A percentile compares a stretch with the other conserved stretches of the same genome.
Evolutionary conservation across 2,113 vertebrate genomes (phyloP).

Genomic region (Corydoras sp.): DNA sequence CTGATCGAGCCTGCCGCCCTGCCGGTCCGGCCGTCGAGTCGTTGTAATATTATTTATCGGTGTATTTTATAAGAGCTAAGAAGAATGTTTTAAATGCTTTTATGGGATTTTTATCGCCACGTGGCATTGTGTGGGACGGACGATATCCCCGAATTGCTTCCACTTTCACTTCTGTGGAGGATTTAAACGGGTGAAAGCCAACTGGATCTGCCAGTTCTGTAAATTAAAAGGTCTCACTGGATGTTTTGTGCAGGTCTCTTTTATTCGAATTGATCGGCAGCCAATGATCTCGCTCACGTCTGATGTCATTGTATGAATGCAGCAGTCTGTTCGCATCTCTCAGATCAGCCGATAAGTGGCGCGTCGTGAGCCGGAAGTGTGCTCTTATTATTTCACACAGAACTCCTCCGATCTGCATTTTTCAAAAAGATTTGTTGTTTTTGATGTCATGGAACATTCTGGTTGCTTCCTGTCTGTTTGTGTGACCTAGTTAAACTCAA

Average conservation of each 20-base stretch:
- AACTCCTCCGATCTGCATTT: slow-evolving; percentile 17
- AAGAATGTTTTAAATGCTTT: not conserved
- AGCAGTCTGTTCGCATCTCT: too few species aligned
- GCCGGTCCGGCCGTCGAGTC: not conserved
- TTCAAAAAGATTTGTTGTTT: slow-evolving; percentile 14
- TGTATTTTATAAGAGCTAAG: too few species aligned
- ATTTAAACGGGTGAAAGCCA: too few species aligned
- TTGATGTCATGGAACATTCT: slow-evolving; percentile 5
- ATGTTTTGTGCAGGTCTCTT: too few species aligned
- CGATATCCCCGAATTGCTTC: not conserved
- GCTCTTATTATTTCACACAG: not conserved
- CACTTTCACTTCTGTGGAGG: not conserved
- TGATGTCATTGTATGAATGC: not conserved
- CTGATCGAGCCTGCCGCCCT: not conserved
- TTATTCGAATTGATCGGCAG: too few species aligned
- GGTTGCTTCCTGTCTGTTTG: slow-evolving; percentile 31
- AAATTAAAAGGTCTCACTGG: too few species aligned
- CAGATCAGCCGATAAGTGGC: not conserved
- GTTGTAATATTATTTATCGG: not conserved
- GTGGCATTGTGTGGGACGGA: too few species aligned
- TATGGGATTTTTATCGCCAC: too few species aligned
- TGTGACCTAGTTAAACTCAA: slow-evolving; percentile 23
- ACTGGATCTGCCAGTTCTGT: too few species aligned
- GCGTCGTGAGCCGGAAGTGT: not conserved
- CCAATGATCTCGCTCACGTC: too few species aligned